Base-by-base conservation (phyloP, 2,797 vertebrate species). In the Gadopsis marmoratus region DNA sequence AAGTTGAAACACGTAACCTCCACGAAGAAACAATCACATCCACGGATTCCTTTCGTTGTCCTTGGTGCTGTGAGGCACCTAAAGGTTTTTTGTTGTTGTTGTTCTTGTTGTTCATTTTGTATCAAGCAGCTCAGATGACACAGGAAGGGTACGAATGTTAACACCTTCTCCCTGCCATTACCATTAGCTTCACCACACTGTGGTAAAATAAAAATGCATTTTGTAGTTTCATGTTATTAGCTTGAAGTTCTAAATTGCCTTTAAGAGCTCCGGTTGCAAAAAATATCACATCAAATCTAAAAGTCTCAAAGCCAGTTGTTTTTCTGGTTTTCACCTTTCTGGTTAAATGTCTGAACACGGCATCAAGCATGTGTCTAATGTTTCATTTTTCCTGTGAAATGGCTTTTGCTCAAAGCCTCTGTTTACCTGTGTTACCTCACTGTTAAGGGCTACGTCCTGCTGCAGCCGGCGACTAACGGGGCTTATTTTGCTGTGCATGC, bases 381-480 rank as follows among this genome's bases (percentile, higher is more conserved):
- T 50, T 59, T 60, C 37, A 76, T 39, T 47, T 66, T 66, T 72
- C 12, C 43, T 66, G 71, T 63, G 31, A 81, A 60, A 61, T 3
- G 53, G 51, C 55, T 71, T 59, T 53, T 43, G 58, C n/a, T 79
- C 33, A n/a, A 77, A 84, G 69, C 61, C 62, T 76, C 31, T 79
- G 73, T 81, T 87, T 82, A 81, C 82, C 71, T 86, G 58, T 67
- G 54, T 89, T 79, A 89, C 87, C 83, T 88, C 88, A 85, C 71
- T 47, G 64, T 86, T 54, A 93, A 93, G 92, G 90, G 91, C 92
- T 91, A 88, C 7, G 56, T 56, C 37, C 72, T 58, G 61, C 77
- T 82, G 78, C 66, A 56, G 63, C 78, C 63, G 54, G 63, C 12
- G 31, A 43, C 62, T 45, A 33, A 64, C 26, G 63, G 67, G 51